Conservation (phyloP, 2,797 vertebrate genomes). For the Sebastes itinus region DNA sequence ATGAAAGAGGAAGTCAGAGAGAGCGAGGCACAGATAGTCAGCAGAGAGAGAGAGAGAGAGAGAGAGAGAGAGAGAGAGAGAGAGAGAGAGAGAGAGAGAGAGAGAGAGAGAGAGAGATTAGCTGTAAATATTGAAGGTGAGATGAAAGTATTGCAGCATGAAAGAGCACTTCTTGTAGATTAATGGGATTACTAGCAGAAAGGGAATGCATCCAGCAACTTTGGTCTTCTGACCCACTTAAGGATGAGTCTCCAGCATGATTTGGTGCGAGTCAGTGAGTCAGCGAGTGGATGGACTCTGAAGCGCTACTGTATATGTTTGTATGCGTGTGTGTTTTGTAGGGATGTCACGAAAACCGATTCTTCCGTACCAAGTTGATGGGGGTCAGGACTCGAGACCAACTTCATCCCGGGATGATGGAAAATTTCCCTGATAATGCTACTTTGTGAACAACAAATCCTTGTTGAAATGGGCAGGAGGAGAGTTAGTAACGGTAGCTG, state of each 20-base stretch:
- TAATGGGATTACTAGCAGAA: slow-evolving; percentile 63
- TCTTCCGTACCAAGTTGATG: too few relatives aligned
- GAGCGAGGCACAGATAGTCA: slow-evolving; percentile 19
- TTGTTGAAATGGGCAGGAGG: too few relatives aligned
- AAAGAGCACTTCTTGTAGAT: slow-evolving; percentile 57
- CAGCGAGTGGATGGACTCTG: neutral
- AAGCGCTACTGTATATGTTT: neutral
- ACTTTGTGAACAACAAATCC: too few relatives aligned
- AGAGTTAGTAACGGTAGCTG: too few relatives aligned
- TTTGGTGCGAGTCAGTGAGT: slow-evolving; percentile 26
- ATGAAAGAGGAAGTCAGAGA: slow-evolving; percentile 45
- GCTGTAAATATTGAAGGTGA: slow-evolving; percentile 57
- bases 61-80: neutral
- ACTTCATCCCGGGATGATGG: too few relatives aligned
- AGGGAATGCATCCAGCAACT: slow-evolving; percentile 39
- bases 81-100: neutral
- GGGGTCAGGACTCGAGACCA: too few relatives aligned
- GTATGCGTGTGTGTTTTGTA: neutral
- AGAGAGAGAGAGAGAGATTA: slow-evolving; percentile 27
- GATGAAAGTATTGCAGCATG: slow-evolving; percentile 66
- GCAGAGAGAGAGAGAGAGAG: neutral
- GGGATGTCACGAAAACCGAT: too few relatives aligned
- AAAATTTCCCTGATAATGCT: too few relatives aligned
- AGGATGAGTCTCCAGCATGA: slow-evolving; percentile 35
- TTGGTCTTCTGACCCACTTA: slow-evolving; percentile 66